Evolutionary conservation across 2,888 invertebrate genomes (phyloP), one percentile per base, ranked within the genome.

Genomic region (Drosophila nr. perissopoda): DNA sequence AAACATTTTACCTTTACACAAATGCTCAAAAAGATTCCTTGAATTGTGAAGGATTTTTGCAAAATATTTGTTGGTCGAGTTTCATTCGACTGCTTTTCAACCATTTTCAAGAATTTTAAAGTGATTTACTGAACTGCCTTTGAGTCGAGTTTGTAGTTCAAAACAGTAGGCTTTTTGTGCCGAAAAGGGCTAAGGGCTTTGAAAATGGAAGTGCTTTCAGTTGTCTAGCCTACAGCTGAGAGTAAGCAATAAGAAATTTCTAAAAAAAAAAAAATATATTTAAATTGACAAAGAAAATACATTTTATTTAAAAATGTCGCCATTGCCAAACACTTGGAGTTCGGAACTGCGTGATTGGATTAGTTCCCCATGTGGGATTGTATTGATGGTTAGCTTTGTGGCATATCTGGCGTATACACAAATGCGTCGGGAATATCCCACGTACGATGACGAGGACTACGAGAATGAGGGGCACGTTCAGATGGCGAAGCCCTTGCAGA

Each of bases 391-490:
- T 10, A 40, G 66, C 11, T 4, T 75, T 0, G 13, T 87, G 52
- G 76, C 31, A 0, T 87, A 70, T 7, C 11, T 75, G n/a, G 65
- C 64, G 18, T 84, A 71, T 4, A 13, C 38, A 2, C 51, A 52
- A 4, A 52, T 48, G 0, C 58, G 68, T 0, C 59, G 66, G 0
- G 66, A 56, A 0, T 29, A 70, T 54, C 81, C 76, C 4, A 79
- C 79, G 4, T 87, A 85, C 13, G 89, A 88, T n/a, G 81, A 82
- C 1, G 73, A 76, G 13, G 85, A 85, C 59, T 82, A 74, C 8
- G 49, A 59, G 52, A 18, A 36, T 1, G 70, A 60, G 21, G 73
- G 62, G 0, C 61, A 75, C 2, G 49, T 46, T 0, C 7, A 25
- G 27, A 10, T 71, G 4, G 42, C 31, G 2, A 2, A 25, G 0